Percentiles rank a stretch among this genome's conserved stretches.
Evolutionary conservation across 2,113 vertebrate genomes (phyloP).

Genomic region (Hypanus sabinus): DNA sequence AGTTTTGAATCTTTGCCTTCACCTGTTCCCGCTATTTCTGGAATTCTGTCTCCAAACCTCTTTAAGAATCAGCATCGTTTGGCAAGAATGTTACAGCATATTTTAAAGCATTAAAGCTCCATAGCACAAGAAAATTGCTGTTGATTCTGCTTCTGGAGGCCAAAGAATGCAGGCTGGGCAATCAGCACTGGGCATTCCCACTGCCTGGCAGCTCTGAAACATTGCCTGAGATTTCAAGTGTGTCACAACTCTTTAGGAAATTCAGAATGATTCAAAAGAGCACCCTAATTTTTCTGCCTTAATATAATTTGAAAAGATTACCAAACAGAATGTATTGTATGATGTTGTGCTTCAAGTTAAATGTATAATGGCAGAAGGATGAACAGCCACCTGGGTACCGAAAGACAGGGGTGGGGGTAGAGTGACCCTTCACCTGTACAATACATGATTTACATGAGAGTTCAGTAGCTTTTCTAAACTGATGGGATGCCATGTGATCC

Average conservation of each 20-base stretch:
- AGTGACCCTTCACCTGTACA: neutral
- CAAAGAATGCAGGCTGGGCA: neutral
- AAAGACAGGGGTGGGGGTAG: neutral
- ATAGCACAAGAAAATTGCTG: neutral
- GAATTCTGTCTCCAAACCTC: too few species aligned
- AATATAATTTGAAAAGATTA: neutral
- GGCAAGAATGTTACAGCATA: too few species aligned
- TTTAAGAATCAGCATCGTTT: too few species aligned
- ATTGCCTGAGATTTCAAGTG: neutral
- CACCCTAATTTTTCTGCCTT: neutral
- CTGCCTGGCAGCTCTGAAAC: neutral
- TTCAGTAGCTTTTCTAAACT: neutral
- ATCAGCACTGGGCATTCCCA: neutral
- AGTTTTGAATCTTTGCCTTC: neutral
- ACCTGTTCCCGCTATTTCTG: too few species aligned
- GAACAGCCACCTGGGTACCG: neutral
- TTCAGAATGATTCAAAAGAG: neutral
- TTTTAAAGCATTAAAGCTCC: too few species aligned
- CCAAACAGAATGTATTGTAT: neutral
- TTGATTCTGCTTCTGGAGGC: neutral
- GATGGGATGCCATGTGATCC: neutral
- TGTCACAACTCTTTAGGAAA: neutral
- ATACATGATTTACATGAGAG: neutral
- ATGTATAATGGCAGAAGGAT: neutral
- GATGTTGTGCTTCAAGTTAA: neutral